Base-by-base conservation (phyloP, 1,140 invertebrate species). In the Aradophagus sp. region DNA sequence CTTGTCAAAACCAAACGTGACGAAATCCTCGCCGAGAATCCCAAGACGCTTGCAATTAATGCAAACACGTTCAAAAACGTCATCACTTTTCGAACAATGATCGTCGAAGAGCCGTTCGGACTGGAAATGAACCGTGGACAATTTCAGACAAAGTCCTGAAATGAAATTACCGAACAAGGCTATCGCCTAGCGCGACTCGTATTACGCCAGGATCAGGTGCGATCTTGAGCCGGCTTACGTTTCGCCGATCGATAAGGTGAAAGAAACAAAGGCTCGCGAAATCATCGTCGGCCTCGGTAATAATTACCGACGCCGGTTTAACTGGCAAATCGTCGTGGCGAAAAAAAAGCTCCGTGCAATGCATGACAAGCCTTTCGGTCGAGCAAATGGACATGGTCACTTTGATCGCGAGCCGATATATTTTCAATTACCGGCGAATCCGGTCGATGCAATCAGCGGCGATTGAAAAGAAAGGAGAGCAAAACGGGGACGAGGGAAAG, bases 151-250 rank as follows among this genome's bases (percentile, higher is more conserved):
- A 38, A 48, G 42, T 44, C 15, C 26, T 20, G 75, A 74, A 75
- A 82, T 83, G 77, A 84, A 83, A 83, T 83, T 83, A 83, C 78
- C 77, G 78, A 81, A 77, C 56, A 80, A 78, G 41, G 26, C 39
- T 71, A 71, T 58, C 67, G 67, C 53, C 59, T 71, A 59, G 67
- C 52, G 67, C 58, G 58, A 52, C 73, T 75, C 73, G 72, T 63
- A 74, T 77, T 79, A 79, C 75, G 59, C 63, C 62, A 45, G 36
- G 53, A 71, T 65, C 59, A 35, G 41, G 39, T 47, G 55, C 59
- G 61, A 65, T 71, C 53, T 65, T 59, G 31, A 19, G 55, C 26
- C 47, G 17, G 48, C 50, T 71, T 65, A 58, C 65, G 53, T 63
- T 39, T 26, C n/a, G 52, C 55, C 61, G 68, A 79, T 77, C 77